phyloP scores from a whole-genome alignment of 2,113 vertebrate species.

The Protomyctophum bolini region DNA sequence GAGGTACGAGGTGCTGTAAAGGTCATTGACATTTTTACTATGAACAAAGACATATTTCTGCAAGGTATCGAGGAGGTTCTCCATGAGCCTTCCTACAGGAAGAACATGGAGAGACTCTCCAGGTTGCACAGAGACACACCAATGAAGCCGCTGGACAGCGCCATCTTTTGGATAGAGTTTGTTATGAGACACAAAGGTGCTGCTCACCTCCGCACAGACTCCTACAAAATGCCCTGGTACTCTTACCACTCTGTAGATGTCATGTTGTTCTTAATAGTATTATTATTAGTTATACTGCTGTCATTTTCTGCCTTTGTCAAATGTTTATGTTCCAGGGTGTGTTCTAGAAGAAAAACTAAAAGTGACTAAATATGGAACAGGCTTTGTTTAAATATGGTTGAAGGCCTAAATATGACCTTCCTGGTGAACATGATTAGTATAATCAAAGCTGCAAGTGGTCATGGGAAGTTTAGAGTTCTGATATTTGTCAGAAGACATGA shows the following conservation, averaged over 20 bases:
- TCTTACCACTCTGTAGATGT: constrained; percentile 3
- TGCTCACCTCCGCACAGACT: no score
- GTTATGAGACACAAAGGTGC: constrained; percentile 13
- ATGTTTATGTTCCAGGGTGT: not conserved
- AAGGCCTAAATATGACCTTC: no score
- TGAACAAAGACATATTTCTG: not conserved
- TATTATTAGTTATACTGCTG: not conserved
- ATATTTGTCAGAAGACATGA: no score
- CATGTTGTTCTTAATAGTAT: not conserved
- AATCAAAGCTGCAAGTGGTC: no score
- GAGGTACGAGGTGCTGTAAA: not conserved
- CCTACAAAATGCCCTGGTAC: no score
- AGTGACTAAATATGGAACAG: no score
- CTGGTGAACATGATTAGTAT: no score
- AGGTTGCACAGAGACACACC: constrained; percentile 6
- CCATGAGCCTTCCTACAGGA: not conserved
- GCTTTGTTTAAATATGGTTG: no score
- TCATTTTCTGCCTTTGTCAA: not conserved
- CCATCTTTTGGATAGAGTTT: constrained; percentile 6
- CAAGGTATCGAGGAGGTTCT: not conserved
- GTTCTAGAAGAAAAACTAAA: no score
- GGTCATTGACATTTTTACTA: not conserved
- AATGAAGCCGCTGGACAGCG: constrained; percentile 2
- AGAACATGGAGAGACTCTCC: constrained; percentile 6
- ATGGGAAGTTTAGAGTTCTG: no score